Conservation (phyloP, 2,888 invertebrate genomes). For the Tenthredo distinguenda region DNA sequence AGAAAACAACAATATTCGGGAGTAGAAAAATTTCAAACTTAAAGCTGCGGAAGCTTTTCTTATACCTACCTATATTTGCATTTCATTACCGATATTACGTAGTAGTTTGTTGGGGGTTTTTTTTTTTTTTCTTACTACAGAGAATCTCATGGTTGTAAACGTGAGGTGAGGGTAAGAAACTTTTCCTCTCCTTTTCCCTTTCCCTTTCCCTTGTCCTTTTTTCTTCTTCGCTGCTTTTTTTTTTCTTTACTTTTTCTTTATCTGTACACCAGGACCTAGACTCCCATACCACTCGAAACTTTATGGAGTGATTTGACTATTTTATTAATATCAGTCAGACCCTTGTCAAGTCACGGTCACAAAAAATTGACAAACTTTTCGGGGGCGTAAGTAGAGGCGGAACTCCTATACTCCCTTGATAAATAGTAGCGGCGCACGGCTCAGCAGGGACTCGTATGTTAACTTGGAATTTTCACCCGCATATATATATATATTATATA, state of each 20-base stretch:
- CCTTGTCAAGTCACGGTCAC: slow-evolving; percentile 47
- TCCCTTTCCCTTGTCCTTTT: neutral
- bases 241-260: neutral
- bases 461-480: neutral
- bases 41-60: neutral
- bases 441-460: slow-evolving; percentile 12
- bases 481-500: neutral
- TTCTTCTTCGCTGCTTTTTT: neutral
- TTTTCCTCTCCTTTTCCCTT: neutral
- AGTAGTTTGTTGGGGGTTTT: neutral
- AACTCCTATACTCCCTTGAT: slow-evolving; percentile 48
- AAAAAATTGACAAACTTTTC: slow-evolving; percentile 53
- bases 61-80: slow-evolving; percentile 15
- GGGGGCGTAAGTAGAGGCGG: slow-evolving; percentile 44
- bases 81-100: slow-evolving; percentile 42
- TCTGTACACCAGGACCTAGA: neutral
- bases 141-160: neutral
- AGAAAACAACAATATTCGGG: slow-evolving; percentile 32
- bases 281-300: slow-evolving; percentile 21
- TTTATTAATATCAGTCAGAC: slow-evolving; percentile 54
- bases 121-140: neutral
- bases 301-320: slow-evolving; percentile 52
- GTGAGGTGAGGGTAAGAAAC: neutral
- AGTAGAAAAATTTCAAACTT: neutral
- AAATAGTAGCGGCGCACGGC: slow-evolving; percentile 23